Evolutionary conservation across 2,113 vertebrate genomes (phyloP).

Genomic region (Nannobrachium achirus): DNA sequence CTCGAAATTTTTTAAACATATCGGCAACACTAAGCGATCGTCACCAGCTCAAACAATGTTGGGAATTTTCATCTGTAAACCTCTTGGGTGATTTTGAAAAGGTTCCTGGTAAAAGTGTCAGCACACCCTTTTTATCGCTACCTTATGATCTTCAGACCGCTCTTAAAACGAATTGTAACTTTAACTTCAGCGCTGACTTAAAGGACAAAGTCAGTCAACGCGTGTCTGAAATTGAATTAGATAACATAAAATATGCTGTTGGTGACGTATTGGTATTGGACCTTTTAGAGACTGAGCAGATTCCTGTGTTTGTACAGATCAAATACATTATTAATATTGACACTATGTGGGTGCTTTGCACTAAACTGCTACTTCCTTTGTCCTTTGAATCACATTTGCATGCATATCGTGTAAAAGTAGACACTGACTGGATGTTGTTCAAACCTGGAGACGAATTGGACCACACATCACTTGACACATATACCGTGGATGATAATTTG

Average conservation of each 20-base stretch:
- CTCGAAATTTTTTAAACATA: constrained; percentile 5
- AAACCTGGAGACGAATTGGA: constrained; percentile 15
- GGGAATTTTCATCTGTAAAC: constrained; percentile 2
- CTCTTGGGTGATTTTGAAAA: constrained; percentile 11
- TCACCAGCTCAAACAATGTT: constrained; percentile 16
- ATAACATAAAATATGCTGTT: constrained; percentile 15
- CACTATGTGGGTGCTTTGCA: constrained; percentile 10
- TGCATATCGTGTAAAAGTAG: constrained; percentile 19
- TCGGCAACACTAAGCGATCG: neutral
- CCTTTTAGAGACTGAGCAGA: neutral
- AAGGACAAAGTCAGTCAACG: constrained; percentile 12
- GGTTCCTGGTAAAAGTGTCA: constrained; percentile 3
- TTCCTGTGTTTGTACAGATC: constrained; percentile 5
- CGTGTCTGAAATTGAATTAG: neutral
- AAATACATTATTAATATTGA: constrained; percentile 24
- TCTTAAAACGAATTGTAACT: neutral
- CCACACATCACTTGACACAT: neutral
- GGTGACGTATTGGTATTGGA: constrained; percentile 5
- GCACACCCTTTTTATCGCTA: constrained; percentile 7
- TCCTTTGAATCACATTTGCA: constrained; percentile 12
- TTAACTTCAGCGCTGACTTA: neutral
- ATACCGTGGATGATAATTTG: constrained; percentile 13
- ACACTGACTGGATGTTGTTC: constrained; percentile 1
- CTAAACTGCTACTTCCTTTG: constrained; percentile 6
- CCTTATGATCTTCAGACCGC: constrained; percentile 2